Evolutionary conservation across 2,113 vertebrate species (phyloP).

Genomic region (Epinephelus moara): DNA sequence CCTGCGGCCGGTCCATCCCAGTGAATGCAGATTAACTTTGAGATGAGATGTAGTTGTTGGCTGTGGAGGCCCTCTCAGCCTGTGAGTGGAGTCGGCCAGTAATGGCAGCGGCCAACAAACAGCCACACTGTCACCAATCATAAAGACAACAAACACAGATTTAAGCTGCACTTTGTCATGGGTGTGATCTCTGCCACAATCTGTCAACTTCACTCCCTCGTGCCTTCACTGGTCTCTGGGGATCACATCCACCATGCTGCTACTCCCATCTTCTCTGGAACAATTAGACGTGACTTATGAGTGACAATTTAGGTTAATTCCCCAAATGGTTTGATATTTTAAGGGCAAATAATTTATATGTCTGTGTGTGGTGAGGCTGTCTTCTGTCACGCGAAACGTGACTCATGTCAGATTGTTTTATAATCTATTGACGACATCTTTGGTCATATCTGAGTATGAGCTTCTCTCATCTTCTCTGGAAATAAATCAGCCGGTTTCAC

Average conservation of each 20-base stretch:
- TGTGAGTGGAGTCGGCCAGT: slow-evolving; percentile 11
- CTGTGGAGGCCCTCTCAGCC: background rate
- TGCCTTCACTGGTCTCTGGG: background rate
- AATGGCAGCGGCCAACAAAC: slow-evolving; percentile 48
- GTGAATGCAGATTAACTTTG: slow-evolving; percentile 49
- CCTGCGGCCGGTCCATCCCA: background rate
- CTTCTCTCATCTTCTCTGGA: background rate
- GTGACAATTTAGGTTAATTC: background rate
- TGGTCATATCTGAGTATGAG: background rate
- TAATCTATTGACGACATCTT: slow-evolving; percentile 1
- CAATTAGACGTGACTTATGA: background rate
- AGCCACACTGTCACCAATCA: slow-evolving; percentile 48
- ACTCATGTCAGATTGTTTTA: slow-evolving; percentile 26
- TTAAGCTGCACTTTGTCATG: slow-evolving; percentile 56
- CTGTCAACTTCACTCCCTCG: slow-evolving; percentile 5
- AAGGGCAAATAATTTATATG: slow-evolving; percentile 13
- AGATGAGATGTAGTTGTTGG: slow-evolving; percentile 36
- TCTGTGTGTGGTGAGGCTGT: background rate
- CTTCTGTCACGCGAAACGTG: slow-evolving; percentile 10
- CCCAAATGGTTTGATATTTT: background rate
- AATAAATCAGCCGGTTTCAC: background rate
- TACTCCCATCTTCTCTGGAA: background rate
- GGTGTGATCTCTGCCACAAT: slow-evolving; percentile 46
- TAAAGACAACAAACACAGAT: slow-evolving; percentile 53
- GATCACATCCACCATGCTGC: background rate